Base-by-base conservation (phyloP, 1,140 invertebrate species). In the Cataglyphis hispanica region DNA sequence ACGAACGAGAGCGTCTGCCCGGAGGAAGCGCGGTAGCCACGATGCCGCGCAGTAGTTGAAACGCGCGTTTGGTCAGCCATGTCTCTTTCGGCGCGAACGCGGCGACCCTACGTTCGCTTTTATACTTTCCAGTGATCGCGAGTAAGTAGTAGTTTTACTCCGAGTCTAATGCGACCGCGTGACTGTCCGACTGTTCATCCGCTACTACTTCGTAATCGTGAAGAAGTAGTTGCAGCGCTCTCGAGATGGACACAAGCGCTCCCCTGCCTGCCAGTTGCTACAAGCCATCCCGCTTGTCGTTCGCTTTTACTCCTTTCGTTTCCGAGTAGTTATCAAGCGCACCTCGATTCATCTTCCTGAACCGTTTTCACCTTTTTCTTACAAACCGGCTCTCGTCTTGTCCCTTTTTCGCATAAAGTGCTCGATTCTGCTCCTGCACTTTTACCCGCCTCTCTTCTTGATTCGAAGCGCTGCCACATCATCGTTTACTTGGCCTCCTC, bases 401-500 rank as follows among this genome's bases (percentile, higher is more conserved):
- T 86, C 72, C 64, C 86, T 53, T 43, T 50, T 43, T 63, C 56
- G 60, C 31, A 22, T 31, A 25, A 64, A 40, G 37, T 69, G 60
- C 64, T 66, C 64, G 74, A 50, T 34, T 84, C 69, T 66, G 31
- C 61, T 22, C 58, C 27, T 64, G 64, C 53, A 67, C 72, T 85
- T 77, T 58, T 77, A 31, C 61, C 13, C 53, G 25, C 37, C 31
- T 37, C 25, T 27, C 13, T 66, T 63, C 60, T 72, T 40, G 60
- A 58, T 74, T 60, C 50, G 75, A 60, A 88, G 25, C 61, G 74
- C 66, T 11, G 69, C 46, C 69, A 81, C 31, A 43, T 88, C 63
- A 70, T 70, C 84, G 86, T 92, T 95, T 97, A 97, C 95, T 97
- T 97, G 92, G 97, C 97, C 92, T 97, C 97, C 94, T 97, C 97